Evolutionary conservation across 2,888 invertebrate genomes (phyloP).

Genomic region (Hemaris fuciformis): DNA sequence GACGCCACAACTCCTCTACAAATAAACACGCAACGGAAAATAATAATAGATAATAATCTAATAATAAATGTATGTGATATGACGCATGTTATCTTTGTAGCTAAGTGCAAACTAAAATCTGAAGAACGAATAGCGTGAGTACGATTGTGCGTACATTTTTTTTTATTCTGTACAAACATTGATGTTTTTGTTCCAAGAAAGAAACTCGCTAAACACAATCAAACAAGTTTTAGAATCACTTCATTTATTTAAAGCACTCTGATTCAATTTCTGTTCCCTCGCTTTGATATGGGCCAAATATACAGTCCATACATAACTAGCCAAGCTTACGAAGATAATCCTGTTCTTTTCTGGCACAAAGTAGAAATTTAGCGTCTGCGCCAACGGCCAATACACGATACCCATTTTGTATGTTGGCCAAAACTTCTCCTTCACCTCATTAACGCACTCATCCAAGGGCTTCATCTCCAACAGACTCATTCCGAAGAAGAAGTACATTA

Average conservation of each 20-base stretch:
- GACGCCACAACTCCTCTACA: too few relatives aligned
- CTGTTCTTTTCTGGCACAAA: slow-evolving; percentile 87
- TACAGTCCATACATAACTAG: slow-evolving; percentile 88
- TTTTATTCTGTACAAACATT: too few relatives aligned
- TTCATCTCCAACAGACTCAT: slow-evolving; percentile 87
- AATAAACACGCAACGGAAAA: too few relatives aligned
- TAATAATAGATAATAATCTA: too few relatives aligned
- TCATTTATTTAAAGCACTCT: not conserved
- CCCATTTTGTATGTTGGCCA: slow-evolving; percentile 87
- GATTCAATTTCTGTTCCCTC: slow-evolving; percentile 46
- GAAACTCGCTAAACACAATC: not conserved
- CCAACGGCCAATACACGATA: slow-evolving; percentile 85
- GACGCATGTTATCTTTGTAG: too few relatives aligned
- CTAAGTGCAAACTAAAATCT: too few relatives aligned
- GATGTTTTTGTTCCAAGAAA: too few relatives aligned
- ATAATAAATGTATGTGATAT: too few relatives aligned
- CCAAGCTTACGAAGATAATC: slow-evolving; percentile 86
- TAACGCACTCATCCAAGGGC: slow-evolving; percentile 79
- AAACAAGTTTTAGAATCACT: not conserved
- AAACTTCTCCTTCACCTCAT: slow-evolving; percentile 87
- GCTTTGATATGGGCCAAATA: slow-evolving; percentile 89
- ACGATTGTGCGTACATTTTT: too few relatives aligned
- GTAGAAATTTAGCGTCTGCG: slow-evolving; percentile 88
- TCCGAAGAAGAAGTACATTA: slow-evolving; percentile 88
- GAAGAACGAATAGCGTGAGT: too few relatives aligned